Base-by-base conservation (phyloP, 2,888 invertebrate genomes). In the Itoplectis maculator region DNA sequence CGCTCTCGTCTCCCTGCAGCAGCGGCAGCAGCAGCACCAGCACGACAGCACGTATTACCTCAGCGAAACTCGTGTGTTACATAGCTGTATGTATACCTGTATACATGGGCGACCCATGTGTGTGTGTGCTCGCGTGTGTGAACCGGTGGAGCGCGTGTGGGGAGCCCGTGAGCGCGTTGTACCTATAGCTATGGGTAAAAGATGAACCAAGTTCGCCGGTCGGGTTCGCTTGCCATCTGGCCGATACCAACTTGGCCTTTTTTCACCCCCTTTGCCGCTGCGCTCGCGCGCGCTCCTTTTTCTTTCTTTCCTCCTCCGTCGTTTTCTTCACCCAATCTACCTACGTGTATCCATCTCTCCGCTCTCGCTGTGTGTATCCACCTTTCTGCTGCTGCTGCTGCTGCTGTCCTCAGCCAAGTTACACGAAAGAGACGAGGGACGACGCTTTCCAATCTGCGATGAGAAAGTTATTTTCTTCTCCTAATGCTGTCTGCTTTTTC, bases 181-280 rank as follows among this genome's bases (percentile, higher is more conserved):
- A 23, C 54, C 20, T 23, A 54, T 54, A 59, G 35, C 11, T 72
- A 49, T 20, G 59, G 45, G 29, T 35, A 59, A 49, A 77, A 76
- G 54, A 79, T 76, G 68, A 78, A 69, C 69, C 72, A 65, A 74
- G 78, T 73, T 78, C 45, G 81, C 49, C 76, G 56, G 70, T 74
- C 74, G 56, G 74, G 65, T 69, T 45, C 82, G 82, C 79, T 75
- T 74, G 84, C 84, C 84, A 84, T 84, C 84, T 84, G 84, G 82
- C 65, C 76, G 76, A 84, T 82, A 79, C 76, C 65, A 49, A 65
- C 76, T 74, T 68, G 42, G 72, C 63, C 72, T 70, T 61, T 78
- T 47, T 73, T 45, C 18, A 54, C 56, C 59, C 74, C 61, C 61
- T 79, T 35, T 45, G 45, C 51, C n/a, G n/a, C n/a, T n/a, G n/a